These are phyloP conservation scores for Climacteris rufus DNA, from an alignment of 2,113 vertebrate genomes.

Conservation along the genomic window DNA sequence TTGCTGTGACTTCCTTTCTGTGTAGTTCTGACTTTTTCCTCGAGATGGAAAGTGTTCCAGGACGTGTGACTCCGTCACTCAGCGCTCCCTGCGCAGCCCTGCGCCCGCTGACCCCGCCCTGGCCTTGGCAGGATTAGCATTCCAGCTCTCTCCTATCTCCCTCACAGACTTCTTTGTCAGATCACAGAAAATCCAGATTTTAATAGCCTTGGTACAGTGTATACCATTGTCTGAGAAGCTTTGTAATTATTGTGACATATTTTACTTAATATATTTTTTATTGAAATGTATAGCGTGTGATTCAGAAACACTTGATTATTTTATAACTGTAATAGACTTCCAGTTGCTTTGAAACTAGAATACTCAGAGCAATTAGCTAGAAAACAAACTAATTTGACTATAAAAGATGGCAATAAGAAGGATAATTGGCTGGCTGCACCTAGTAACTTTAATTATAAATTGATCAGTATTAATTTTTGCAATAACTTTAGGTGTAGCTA, in stretches of 20 bases:
- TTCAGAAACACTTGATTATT: conserved; percentile 45
- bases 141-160: background rate
- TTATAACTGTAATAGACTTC: conserved; percentile 42
- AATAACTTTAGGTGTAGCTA: conserved; percentile 37
- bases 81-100: background rate
- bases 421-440: conserved; percentile 29
- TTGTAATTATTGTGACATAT: conserved; percentile 65
- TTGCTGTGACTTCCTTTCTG: conserved; percentile 76
- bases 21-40: conserved; percentile 44
- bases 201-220: conserved; percentile 6
- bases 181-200: background rate
- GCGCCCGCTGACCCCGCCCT: too few relatives aligned
- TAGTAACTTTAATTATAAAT: background rate
- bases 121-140: background rate
- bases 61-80: background rate
- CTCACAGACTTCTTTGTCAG: background rate
- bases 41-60: conserved; percentile 7
- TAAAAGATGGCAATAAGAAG: conserved; percentile 35
- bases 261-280: conserved; percentile 67
- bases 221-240: conserved; percentile 29
- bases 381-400: background rate
- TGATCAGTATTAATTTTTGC: conserved; percentile 6
- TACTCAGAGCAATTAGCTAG: conserved; percentile 13
- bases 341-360: conserved; percentile 52
- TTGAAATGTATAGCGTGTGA: conserved; percentile 53